Evolutionary conservation across 1,140 invertebrate species (phyloP).

Genomic region (Zaprionus tsacasi): DNA sequence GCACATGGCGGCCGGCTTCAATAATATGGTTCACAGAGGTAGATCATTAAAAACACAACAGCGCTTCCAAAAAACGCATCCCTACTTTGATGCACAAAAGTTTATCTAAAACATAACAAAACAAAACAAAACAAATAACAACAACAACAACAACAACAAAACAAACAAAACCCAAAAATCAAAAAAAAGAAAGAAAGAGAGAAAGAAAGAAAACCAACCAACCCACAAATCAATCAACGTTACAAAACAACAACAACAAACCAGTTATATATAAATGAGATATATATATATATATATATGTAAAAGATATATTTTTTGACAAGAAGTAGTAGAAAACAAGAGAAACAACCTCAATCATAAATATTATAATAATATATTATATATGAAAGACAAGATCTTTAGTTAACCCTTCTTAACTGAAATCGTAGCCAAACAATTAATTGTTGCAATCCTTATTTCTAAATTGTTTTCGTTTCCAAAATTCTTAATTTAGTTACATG

Average conservation of each 20-base stretch:
- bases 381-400: conserved; percentile 17
- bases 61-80: conserved; percentile 83
- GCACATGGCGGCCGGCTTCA: conserved; percentile 74
- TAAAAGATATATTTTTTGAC: conserved; percentile 37
- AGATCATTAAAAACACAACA: conserved; percentile 82
- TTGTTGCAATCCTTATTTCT: conserved; percentile 55
- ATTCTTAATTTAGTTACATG: conserved; percentile 15
- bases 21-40: conserved; percentile 84
- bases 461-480: conserved; percentile 27
- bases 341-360: conserved; percentile 30
- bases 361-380: conserved; percentile 36
- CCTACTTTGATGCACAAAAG: conserved; percentile 83
- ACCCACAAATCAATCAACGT: conserved; percentile 17
- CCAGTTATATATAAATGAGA: conserved; percentile 40
- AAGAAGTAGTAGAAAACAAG: conserved; percentile 42
- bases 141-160: conserved; percentile 24
- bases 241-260: conserved; percentile 38
- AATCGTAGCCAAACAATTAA: conserved; percentile 35
- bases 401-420: conserved; percentile 36
- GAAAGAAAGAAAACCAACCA: conserved; percentile 17
- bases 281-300: conserved; percentile 45
- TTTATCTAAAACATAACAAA: conserved; percentile 69
- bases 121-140: conserved; percentile 7
- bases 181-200: conserved; percentile 20
- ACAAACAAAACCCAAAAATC: conserved; percentile 48